A percentile compares a stretch with the other conserved stretches of the same genome.
Evolutionary conservation across 2,888 invertebrate genomes (phyloP).

Genomic region (Seladonia tumulorum): DNA sequence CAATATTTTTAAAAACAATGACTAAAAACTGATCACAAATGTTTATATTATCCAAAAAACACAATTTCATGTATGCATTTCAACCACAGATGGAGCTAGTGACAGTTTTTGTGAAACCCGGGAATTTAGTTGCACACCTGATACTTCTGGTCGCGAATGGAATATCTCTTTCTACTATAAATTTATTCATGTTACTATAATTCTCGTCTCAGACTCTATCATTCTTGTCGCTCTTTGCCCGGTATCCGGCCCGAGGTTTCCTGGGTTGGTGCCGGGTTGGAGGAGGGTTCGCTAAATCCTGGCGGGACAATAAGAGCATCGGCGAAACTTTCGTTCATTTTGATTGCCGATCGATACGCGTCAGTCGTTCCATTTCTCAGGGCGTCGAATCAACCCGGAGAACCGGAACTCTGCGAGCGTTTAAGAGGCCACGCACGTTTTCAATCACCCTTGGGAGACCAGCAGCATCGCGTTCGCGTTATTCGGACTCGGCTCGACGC

Average conservation of each 20-base stretch:
- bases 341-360: neutral
- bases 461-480: conserved; percentile 7
- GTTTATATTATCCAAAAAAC: too few relatives aligned
- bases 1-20: too few relatives aligned
- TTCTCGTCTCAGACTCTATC: too few relatives aligned
- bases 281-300: neutral
- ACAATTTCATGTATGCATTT: too few relatives aligned
- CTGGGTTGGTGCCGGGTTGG: too few relatives aligned
- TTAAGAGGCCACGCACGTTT: conserved; percentile 28
- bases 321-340: conserved; percentile 1
- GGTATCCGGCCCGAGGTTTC: neutral
- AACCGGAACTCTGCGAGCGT: neutral
- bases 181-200: neutral
- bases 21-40: too few relatives aligned
- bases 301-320: neutral
- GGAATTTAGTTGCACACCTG: too few relatives aligned
- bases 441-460: conserved; percentile 22
- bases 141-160: neutral
- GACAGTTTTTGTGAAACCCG: too few relatives aligned
- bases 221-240: too few relatives aligned
- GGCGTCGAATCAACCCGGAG: neutral
- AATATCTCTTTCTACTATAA: neutral
- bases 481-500: conserved; percentile 18
- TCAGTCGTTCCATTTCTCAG: conserved; percentile 11
- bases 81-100: too few relatives aligned